Evolutionary conservation across 2,888 invertebrate genomes (phyloP).

Genomic region (Yponomeuta plumbellus): DNA sequence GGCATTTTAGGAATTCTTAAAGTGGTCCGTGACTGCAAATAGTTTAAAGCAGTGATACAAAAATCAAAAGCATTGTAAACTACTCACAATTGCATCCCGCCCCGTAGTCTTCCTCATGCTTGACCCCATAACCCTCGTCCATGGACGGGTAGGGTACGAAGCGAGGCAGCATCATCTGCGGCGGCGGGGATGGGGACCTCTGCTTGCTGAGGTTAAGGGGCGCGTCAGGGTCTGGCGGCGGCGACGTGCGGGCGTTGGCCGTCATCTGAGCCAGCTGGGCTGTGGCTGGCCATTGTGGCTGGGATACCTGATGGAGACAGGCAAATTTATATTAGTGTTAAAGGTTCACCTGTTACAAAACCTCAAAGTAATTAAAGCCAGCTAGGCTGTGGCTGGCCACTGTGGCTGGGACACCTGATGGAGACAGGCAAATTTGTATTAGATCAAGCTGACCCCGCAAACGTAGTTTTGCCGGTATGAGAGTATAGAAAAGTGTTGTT

Average conservation of each 20-base stretch:
- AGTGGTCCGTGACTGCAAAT: too few species aligned
- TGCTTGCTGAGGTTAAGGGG: slow-evolving; percentile 94
- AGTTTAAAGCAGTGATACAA: too few species aligned
- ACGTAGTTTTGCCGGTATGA: too few species aligned
- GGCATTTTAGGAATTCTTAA: too few species aligned
- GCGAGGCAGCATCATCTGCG: slow-evolving; percentile 69
- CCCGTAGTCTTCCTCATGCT: slow-evolving; percentile 64
- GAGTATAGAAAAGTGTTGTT: too few species aligned
- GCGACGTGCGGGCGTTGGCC: slow-evolving; percentile 74
- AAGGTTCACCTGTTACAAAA: too few species aligned
- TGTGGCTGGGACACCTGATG: slow-evolving; percentile 20
- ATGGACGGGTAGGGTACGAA: slow-evolving; percentile 72
- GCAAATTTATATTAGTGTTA: not conserved
- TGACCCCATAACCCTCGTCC: slow-evolving; percentile 51
- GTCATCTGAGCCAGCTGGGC: slow-evolving; percentile 85
- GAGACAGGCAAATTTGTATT: not conserved
- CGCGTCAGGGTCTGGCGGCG: slow-evolving; percentile 83
- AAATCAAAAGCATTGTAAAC: too few species aligned
- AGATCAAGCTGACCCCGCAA: too few species aligned
- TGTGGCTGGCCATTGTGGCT: slow-evolving; percentile 78
- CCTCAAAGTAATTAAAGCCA: too few species aligned
- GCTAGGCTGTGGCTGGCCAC: slow-evolving; percentile 83
- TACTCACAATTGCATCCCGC: slow-evolving; percentile 62
- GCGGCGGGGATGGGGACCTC: slow-evolving; percentile 79
- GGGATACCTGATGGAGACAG: not conserved